Evolutionary conservation across 2,113 vertebrate species (phyloP), one percentile per base, ranked within the genome.

Genomic region (Macrotus californicus): DNA sequence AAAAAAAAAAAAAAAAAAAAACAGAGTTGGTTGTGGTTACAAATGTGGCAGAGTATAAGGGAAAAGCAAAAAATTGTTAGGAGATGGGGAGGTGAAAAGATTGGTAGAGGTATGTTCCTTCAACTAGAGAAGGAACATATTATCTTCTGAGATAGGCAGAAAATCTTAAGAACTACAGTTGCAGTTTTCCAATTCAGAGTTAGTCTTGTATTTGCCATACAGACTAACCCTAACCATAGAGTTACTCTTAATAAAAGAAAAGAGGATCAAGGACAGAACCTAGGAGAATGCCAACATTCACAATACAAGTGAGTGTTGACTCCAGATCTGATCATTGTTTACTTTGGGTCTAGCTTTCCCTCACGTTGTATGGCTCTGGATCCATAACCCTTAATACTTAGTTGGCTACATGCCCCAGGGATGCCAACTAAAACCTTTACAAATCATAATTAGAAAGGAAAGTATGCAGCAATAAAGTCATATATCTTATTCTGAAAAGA

Each of bases 381-480:
- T 64, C 29, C n/a, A 69, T 69, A 70, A 3, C 36, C 70, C n/a
- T 80, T 80, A 94, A 84, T 15, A 93, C 39, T 52, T 54, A 88
- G 70, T 16, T 91, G 54, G 73, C 48, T 89, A 69, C 16, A 52
- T 66, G 66, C 31, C 70, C 31, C 52, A 87, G 41, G 46, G 93
- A 89, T 94, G 48, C 39, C 83, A 93, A 95, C 31, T 50, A 80
- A 86, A 77, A 77, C 21, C 41, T 52, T 79, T 84, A 88, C 24
- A 91, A 70, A 52, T 64, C 39, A 73, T 66, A 91, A 86, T 69
- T 69, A 76, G 56, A 89, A 93, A 75, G 43, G 16, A 93, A 89
- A 79, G 6, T 81, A 87, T 41, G 12, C 56, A 91, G 39, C 31
- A 56, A 67, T 59, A 34, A 92, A 89, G 39, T 89, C 36, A 89